phyloP scores from a whole-genome alignment of 2,113 vertebrate genomes.

The Mixornis gularis region DNA sequence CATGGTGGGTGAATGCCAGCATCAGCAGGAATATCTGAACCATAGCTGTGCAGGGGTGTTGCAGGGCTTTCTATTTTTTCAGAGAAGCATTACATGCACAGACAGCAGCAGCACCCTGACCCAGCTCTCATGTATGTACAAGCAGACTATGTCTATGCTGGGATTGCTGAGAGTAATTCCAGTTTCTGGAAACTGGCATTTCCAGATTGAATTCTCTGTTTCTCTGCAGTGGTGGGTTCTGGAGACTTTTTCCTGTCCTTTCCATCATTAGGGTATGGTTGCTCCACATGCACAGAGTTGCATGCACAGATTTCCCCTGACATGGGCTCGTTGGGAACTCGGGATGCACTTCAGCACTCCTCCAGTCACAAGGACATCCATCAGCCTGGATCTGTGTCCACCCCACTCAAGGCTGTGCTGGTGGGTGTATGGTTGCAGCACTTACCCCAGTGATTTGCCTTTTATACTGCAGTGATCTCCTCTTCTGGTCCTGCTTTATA shows the following conservation, averaged over 20 bases:
- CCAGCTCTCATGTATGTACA: background rate
- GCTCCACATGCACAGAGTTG: background rate
- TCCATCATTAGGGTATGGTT: background rate
- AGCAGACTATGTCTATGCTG: background rate
- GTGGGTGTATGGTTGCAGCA: background rate
- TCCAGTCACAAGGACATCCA: background rate
- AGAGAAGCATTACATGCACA: background rate
- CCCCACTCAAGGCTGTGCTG: background rate
- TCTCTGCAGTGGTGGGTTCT: background rate
- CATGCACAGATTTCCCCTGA: background rate
- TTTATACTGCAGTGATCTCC: background rate
- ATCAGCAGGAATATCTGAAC: background rate
- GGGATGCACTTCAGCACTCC: background rate
- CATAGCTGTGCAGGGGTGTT: fast-evolving
- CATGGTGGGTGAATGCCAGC: background rate
- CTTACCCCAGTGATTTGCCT: background rate
- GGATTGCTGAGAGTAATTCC: background rate
- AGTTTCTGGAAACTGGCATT: background rate
- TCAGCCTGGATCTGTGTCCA: background rate
- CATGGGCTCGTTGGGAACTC: fast-evolving
- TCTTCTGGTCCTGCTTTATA: background rate
- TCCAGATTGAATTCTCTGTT: background rate
- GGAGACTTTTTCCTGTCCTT: background rate
- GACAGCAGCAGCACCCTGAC: background rate
- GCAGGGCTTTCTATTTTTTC: background rate